Conservation (phyloP, 2,888 invertebrate species). For the Merodon equestris region DNA sequence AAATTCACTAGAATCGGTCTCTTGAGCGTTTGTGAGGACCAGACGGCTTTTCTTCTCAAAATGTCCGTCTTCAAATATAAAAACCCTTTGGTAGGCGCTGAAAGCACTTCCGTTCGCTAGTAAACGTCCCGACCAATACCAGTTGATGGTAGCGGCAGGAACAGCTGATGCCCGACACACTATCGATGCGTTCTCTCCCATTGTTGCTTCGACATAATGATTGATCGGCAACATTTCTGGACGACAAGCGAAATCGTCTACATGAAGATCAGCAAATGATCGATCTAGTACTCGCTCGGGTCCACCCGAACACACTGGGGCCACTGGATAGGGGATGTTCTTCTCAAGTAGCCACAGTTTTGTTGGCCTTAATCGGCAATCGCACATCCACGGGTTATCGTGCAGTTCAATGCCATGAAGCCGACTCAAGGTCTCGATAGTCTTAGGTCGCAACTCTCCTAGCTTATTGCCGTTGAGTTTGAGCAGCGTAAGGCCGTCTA, state of each 20-base stretch:
- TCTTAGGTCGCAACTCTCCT: constrained; percentile 85
- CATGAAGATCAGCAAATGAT: constrained; percentile 86
- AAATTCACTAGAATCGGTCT: constrained; percentile 90
- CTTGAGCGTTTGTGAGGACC: constrained; percentile 89
- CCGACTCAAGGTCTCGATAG: constrained; percentile 86
- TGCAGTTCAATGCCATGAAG: constrained; percentile 90
- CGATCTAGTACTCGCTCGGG: constrained; percentile 86
- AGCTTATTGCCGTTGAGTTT: constrained; percentile 91
- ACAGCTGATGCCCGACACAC: constrained; percentile 89
- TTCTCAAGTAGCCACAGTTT: constrained; percentile 90
- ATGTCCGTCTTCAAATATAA: constrained; percentile 87
- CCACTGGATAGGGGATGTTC: constrained; percentile 87
- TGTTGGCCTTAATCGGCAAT: constrained; percentile 89
- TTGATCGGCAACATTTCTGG: constrained; percentile 88
- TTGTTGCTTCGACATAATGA: constrained; percentile 87
- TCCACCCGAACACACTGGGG: constrained; percentile 87
- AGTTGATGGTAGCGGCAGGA: constrained; percentile 89
- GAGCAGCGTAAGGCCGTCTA: constrained; percentile 87
- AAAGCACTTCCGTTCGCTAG: constrained; percentile 88
- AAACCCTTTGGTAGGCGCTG: constrained; percentile 87
- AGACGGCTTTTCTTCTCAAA: constrained; percentile 88
- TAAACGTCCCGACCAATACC: constrained; percentile 92
- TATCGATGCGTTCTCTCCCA: constrained; percentile 92
- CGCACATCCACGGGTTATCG: constrained; percentile 93
- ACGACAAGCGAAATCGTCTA: constrained; percentile 92